A percentile compares a stretch with the other conserved stretches of the same genome.
Conservation (phyloP, 2,888 invertebrate species). For the Ectropis crepuscularia region DNA sequence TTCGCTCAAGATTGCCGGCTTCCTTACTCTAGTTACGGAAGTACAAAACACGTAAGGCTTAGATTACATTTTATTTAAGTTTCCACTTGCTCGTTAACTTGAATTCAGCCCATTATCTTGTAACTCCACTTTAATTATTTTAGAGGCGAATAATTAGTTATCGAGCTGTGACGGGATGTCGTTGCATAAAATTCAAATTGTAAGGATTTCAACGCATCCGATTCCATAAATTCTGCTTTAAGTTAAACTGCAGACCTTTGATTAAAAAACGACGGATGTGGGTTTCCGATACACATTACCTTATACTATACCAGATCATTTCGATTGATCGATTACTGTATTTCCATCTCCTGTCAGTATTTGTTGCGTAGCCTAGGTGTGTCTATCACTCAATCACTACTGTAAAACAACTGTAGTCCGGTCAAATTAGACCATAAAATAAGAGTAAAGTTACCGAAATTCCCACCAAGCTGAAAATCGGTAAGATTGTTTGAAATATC, state of each 20-base stretch:
- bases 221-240: background rate
- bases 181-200: background rate
- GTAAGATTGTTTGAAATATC: too few relatives aligned
- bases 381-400: too few relatives aligned
- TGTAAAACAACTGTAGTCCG: too few relatives aligned
- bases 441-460: too few relatives aligned
- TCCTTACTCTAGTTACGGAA: conserved; percentile 62
- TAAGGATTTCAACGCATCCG: background rate
- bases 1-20: conserved; percentile 57
- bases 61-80: too few relatives aligned
- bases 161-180: conserved; percentile 10
- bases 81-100: too few relatives aligned
- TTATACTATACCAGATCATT: background rate
- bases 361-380: background rate
- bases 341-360: background rate
- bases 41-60: conserved; percentile 29
- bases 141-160: background rate
- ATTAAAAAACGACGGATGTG: conserved; percentile 25
- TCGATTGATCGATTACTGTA: background rate
- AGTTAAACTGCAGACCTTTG: background rate
- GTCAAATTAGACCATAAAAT: too few relatives aligned
- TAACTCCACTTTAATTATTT: too few relatives aligned
- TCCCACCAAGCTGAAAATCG: too few relatives aligned
- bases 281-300: conserved; percentile 24
- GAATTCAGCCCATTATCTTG: too few relatives aligned